Percentiles rank a stretch among this genome's conserved stretches.
Evolutionary conservation across 2,888 invertebrate genomes (phyloP).

Genomic region (Melipona bicolor): DNA sequence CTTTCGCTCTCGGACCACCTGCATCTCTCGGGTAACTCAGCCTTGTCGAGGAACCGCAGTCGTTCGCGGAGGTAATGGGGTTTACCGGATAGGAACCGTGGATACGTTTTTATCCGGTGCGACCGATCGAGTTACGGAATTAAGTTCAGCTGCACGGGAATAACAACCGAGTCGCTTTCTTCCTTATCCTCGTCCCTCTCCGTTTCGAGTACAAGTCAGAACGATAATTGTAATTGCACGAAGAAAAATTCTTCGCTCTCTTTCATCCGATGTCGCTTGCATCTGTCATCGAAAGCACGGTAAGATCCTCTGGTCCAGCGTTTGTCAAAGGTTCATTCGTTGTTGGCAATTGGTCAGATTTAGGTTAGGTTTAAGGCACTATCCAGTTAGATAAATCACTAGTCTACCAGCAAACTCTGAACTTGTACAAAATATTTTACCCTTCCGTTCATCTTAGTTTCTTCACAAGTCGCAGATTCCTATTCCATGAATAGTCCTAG

Average conservation of each 20-base stretch:
- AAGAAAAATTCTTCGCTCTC: constrained; percentile 44
- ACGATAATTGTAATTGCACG: constrained; percentile 26
- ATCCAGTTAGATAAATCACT: too few relatives aligned
- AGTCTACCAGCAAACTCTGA: too few relatives aligned
- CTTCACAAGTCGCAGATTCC: neutral
- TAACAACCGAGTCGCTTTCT: constrained; percentile 63
- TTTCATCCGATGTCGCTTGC: constrained; percentile 50
- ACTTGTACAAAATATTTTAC: too few relatives aligned
- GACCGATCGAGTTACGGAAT: constrained; percentile 74
- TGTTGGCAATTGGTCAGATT: too few relatives aligned
- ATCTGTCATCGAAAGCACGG: constrained; percentile 28
- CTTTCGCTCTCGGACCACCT: neutral
- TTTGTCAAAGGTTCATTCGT: too few relatives aligned
- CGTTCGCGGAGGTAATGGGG: constrained; percentile 70
- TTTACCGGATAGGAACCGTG: constrained; percentile 66
- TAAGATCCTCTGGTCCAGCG: constrained; percentile 16
- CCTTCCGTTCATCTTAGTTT: too few relatives aligned
- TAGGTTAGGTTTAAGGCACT: too few relatives aligned
- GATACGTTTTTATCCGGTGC: constrained; percentile 68
- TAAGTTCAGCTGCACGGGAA: constrained; percentile 72
- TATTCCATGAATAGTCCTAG: neutral
- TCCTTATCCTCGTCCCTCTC: neutral
- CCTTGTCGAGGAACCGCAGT: constrained; percentile 69
- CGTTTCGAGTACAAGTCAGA: constrained; percentile 23
- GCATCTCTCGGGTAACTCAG: constrained; percentile 64